Conservation (phyloP, 92 coral and sea anemone species). For the Palythoa heliodiscus region DNA sequence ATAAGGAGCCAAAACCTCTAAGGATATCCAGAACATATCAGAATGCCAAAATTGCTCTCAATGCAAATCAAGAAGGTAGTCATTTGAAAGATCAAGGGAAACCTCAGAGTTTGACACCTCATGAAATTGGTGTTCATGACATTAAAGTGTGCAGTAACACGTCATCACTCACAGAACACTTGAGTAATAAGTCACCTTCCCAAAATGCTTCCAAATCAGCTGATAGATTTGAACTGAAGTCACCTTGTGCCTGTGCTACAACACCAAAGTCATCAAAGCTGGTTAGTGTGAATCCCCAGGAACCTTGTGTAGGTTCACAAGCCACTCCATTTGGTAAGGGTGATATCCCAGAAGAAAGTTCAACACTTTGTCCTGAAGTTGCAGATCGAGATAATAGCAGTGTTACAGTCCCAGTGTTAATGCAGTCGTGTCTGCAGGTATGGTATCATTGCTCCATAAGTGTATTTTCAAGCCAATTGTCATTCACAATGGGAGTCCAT, state of each 20-base stretch:
- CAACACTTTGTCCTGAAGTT: constrained; percentile 14
- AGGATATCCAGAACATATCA: not conserved
- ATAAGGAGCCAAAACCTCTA: not conserved
- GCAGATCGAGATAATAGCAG: not conserved
- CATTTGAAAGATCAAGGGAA: not conserved
- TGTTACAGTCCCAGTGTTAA: constrained; percentile 56
- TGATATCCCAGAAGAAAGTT: constrained; percentile 51
- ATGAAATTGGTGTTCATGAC: not conserved
- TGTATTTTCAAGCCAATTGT: not conserved
- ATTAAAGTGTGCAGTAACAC: not conserved
- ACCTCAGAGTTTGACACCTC: not conserved
- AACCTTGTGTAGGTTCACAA: constrained; percentile 67
- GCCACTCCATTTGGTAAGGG: constrained; percentile 85
- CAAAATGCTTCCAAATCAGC: not conserved
- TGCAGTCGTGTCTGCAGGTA: constrained; percentile 88
- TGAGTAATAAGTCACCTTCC: not conserved
- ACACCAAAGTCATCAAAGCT: constrained; percentile 8
- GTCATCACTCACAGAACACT: not conserved
- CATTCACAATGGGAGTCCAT: too few species aligned
- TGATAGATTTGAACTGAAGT: not conserved
- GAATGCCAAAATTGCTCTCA: not conserved
- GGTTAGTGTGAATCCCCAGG: constrained; percentile 30
- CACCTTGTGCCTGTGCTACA: not conserved
- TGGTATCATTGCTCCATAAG: not conserved
- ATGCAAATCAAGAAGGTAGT: not conserved